These are phyloP conservation scores for Thinocorus orbignyianus DNA, from an alignment of 2,113 vertebrate species.

Conservation along the genomic window DNA sequence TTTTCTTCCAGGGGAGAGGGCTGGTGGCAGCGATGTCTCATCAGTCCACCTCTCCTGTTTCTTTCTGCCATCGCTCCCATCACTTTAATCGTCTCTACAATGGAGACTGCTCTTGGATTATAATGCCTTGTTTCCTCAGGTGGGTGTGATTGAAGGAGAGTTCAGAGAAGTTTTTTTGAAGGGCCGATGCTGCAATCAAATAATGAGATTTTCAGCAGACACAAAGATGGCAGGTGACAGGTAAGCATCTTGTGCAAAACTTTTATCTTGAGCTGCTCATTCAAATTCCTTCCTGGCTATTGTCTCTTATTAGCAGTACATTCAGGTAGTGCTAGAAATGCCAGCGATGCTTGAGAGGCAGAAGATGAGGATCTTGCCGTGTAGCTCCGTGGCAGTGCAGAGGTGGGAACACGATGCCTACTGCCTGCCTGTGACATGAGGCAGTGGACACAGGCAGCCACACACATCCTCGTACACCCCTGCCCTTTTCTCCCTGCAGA, in stretches of 20 bases:
- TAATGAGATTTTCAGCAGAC: background rate
- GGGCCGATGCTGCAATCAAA: background rate
- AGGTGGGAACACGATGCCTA: accelerated
- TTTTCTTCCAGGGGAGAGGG: background rate
- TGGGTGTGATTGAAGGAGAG: background rate
- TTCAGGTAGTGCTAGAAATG: background rate
- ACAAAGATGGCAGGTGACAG: background rate
- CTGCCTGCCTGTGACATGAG: background rate
- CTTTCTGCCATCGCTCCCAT: background rate
- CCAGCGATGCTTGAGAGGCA: background rate
- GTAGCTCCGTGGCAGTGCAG: background rate
- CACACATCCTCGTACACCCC: accelerated
- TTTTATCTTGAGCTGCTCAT: background rate
- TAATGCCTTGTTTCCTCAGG: background rate
- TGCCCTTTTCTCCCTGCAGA: background rate
- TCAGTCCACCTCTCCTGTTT: background rate
- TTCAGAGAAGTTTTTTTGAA: background rate
- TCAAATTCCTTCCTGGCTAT: background rate
- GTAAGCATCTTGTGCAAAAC: background rate
- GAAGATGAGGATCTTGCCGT: background rate
- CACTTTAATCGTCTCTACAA: accelerated
- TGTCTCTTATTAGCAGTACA: background rate
- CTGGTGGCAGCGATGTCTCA: accelerated
- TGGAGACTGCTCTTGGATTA: accelerated
- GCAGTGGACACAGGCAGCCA: background rate